Conservation (phyloP, 2,797 vertebrate species). For the Chelon labrosus region DNA sequence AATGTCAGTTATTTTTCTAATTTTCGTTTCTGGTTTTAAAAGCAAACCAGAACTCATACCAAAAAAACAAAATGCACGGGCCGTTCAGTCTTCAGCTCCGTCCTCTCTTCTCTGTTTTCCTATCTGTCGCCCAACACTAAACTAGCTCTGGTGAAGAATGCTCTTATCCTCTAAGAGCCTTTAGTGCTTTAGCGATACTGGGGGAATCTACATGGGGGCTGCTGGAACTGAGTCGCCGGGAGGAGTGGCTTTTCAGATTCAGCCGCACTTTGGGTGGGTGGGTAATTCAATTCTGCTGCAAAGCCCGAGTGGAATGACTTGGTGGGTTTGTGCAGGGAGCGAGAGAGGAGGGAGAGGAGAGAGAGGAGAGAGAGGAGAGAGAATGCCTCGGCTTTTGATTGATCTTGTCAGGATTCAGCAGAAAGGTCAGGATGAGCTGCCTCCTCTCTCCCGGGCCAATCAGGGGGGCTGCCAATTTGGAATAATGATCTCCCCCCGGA, state of each 20-base stretch:
- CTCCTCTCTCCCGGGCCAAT: constrained; percentile 69
- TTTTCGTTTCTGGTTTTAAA: no score
- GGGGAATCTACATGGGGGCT: constrained; percentile 52
- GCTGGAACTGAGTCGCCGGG: constrained; percentile 48
- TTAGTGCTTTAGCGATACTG: constrained; percentile 57
- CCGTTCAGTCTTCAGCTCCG: constrained; percentile 6
- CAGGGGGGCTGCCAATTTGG: constrained; percentile 62
- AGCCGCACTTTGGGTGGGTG: constrained; percentile 63
- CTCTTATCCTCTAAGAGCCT: constrained; percentile 50
- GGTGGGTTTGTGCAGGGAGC: constrained; percentile 58
- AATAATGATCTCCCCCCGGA: constrained; percentile 74
- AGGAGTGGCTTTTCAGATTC: constrained; percentile 56
- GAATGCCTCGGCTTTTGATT: constrained; percentile 71
- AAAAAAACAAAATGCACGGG: no score
- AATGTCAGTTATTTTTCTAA: no score
- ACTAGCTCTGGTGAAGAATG: constrained; percentile 46
- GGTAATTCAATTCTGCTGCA: constrained; percentile 74
- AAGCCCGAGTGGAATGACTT: constrained; percentile 71
- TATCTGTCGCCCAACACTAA: constrained; percentile 36
- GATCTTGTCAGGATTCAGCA: constrained; percentile 75
- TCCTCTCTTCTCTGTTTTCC: constrained; percentile 31
- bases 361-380: constrained; percentile 19
- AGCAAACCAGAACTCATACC: no score
- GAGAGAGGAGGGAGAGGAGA: constrained; percentile 4
- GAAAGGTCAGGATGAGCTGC: constrained; percentile 72